Evolutionary conservation across 2,888 invertebrate species (phyloP), one percentile per base, ranked within the genome.

Genomic region (Amphipoea oculea): DNA sequence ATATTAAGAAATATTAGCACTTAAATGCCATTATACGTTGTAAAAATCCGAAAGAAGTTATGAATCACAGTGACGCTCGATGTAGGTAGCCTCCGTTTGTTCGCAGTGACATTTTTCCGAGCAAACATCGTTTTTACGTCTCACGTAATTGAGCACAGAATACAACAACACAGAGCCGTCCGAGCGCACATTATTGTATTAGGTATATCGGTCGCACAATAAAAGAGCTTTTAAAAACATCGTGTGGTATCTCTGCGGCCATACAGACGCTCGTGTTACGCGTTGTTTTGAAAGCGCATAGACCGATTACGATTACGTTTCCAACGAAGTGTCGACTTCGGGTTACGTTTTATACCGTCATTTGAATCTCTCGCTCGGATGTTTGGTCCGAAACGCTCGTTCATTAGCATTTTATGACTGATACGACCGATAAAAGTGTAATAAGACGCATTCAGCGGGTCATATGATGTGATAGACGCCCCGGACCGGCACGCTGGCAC

Each of bases 391-490:
- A 95, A 94, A 95, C 93, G 95, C 92, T 94, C 95, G 94, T 96
- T 96, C 96, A 97, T 97, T 97, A 96, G 95, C 96, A 96, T 96
- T 97, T 97, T 96, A 97, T 96, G 97, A 97, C 93, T 95, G 95
- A 97, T 97, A 97, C 96, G 96, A 94, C 94, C 96, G 95, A 96
- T 97, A 96, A 96, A 96, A 95, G 93, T 96, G 96, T 96, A 97
- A 96, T 96, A 96, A 96, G 96, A 96, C 93, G 94, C 96, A 96
- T 95, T 96, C 93, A 95, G 92, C 95, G 94, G 95, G 94, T 95
- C 96, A 94, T 96, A 94, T 94, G 92, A 92, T 94, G 94, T 95
- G 96, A 95, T 94, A 95, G 96, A 95, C 91, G 89, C 89, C 88
- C 89, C 94, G 93, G 91, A 90, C 92, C 94, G 95, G 93, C 93